Conservation (phyloP, 2,113 vertebrate species). For the Chamaetylas fuelleborni region DNA sequence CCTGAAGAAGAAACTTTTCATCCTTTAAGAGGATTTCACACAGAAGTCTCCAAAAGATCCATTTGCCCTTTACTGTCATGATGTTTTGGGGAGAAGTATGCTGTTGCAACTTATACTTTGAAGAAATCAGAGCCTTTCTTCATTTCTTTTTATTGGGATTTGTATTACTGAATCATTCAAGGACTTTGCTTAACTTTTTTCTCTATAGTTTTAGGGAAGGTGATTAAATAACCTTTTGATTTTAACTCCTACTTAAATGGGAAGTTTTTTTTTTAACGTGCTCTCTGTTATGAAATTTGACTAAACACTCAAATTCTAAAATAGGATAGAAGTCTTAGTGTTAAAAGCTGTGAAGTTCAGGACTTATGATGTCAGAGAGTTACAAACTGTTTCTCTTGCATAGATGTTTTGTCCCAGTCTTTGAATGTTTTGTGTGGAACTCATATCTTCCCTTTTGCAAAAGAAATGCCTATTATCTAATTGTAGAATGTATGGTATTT, state of each 20-base stretch:
- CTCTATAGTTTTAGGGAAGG: neutral
- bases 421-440: neutral
- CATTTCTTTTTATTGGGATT: neutral
- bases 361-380: neutral
- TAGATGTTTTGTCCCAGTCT: neutral
- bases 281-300: neutral
- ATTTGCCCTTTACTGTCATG: neutral
- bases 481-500: neutral
- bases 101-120: neutral
- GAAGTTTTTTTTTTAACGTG: neutral
- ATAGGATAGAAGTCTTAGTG: neutral
- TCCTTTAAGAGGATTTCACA: neutral
- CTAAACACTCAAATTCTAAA: neutral
- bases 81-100: neutral
- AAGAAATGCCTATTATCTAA: neutral
- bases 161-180: neutral
- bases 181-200: neutral
- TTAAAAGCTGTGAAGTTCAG: neutral
- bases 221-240: neutral
- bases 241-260: neutral
- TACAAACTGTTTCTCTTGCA: neutral
- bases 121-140: neutral
- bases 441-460: neutral
- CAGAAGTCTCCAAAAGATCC: neutral
- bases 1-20: neutral